Conservation (phyloP, 2,797 vertebrate genomes). For the Sylvia borin region DNA sequence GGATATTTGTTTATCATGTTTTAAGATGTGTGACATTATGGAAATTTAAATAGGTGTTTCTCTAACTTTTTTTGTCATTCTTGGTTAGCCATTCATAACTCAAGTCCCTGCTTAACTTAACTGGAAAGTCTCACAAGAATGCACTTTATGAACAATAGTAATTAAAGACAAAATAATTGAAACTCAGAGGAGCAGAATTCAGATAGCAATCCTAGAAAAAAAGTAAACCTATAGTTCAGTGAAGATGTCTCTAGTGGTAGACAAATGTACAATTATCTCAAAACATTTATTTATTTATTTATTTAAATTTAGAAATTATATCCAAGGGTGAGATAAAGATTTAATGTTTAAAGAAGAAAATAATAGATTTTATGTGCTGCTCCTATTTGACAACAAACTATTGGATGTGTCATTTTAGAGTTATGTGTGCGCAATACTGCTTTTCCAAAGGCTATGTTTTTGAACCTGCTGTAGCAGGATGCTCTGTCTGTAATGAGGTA, state of each 20-base stretch:
- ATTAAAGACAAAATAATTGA: not conserved
- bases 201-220: not conserved
- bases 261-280: not conserved
- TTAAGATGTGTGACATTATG: not conserved
- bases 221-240: accelerated
- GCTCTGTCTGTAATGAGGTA: not conserved
- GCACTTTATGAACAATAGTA: not conserved
- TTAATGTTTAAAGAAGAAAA: not conserved
- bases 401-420: not conserved
- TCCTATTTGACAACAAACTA: not conserved
- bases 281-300: not conserved
- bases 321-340: not conserved
- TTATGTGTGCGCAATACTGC: not conserved
- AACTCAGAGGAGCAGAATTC: not conserved
- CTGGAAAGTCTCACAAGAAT: not conserved
- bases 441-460: not conserved
- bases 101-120: not conserved
- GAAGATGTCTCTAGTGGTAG: not conserved
- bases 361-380: not conserved
- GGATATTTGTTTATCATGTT: not conserved
- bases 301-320: not conserved
- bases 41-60: not conserved
- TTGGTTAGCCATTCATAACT: not conserved
- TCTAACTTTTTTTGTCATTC: not conserved
- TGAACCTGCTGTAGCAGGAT: not conserved